phyloP scores from a whole-genome alignment of 2,113 vertebrate genomes.

The Nymphicus hollandicus region DNA sequence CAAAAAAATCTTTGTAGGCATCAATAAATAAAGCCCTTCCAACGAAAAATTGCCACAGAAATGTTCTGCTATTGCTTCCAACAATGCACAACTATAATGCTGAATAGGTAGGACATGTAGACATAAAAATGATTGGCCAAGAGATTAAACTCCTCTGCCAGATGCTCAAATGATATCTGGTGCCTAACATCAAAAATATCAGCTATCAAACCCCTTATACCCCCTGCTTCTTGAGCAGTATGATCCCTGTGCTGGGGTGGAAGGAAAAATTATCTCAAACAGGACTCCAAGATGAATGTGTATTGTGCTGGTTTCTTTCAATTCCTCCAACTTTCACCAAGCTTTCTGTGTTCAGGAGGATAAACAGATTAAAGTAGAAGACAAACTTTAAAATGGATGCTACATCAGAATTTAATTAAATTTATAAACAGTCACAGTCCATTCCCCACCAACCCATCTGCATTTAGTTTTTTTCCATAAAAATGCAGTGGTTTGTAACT shows the following conservation, averaged over 20 bases:
- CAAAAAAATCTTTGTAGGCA: neutral
- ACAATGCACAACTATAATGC: neutral
- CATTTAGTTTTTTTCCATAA: neutral
- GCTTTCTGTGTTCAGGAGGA: neutral
- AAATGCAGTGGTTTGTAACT: neutral
- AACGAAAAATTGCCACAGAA: neutral
- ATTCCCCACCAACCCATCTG: neutral
- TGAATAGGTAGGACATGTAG: constrained; percentile 6
- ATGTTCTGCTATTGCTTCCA: neutral
- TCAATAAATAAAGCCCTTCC: neutral
- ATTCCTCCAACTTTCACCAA: neutral
- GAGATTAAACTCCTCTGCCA: constrained; percentile 50
- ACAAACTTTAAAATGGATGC: neutral
- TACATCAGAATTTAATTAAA: neutral
- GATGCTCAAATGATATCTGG: constrained; percentile 34
- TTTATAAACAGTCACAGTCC: neutral
- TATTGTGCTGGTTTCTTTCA: neutral
- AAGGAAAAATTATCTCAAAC: constrained; percentile 21
- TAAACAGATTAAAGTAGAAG: constrained; percentile 27
- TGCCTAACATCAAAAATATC: constrained; percentile 55
- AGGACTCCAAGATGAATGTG: constrained; percentile 7
- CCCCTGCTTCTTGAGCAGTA: constrained; percentile 32
- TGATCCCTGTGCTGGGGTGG: neutral
- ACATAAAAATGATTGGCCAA: constrained; percentile 49
- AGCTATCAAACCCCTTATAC: constrained; percentile 46